Percentiles rank a stretch among this genome's conserved stretches.
phyloP scores from a whole-genome alignment of 2,113 vertebrate species.

The Sceloporus tristichus region DNA sequence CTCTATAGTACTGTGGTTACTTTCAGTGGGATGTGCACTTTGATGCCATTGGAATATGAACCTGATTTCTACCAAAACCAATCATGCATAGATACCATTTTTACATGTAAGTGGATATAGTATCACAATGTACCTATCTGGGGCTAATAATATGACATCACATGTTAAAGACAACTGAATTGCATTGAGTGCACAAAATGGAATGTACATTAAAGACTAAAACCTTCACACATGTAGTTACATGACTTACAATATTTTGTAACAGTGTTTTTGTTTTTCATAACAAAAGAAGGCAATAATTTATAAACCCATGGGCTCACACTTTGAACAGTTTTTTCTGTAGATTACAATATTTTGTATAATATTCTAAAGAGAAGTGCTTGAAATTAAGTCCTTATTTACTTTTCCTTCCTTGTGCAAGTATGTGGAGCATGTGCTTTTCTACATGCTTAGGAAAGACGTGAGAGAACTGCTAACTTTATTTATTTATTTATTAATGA shows the following conservation, averaged over 20 bases:
- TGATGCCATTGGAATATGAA: background rate
- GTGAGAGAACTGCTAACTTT: background rate
- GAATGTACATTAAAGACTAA: background rate
- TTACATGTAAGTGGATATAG: background rate
- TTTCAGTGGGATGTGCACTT: background rate
- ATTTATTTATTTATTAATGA: background rate
- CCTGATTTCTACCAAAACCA: background rate
- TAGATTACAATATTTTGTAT: background rate
- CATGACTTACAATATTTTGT: too few species aligned
- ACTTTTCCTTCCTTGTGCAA: background rate
- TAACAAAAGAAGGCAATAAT: background rate
- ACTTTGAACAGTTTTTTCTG: background rate
- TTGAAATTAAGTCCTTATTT: background rate
- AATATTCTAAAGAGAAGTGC: background rate
- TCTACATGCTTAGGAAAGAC: background rate
- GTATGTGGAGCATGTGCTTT: too few species aligned
- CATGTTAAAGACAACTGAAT: background rate
- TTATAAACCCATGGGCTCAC: too few species aligned
- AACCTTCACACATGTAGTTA: background rate
- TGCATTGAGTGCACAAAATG: background rate
- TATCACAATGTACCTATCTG: accelerated
- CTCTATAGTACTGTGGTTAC: background rate
- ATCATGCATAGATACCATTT: background rate
- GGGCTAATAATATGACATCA: background rate
- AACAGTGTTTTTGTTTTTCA: background rate